Percentiles rank a stretch among this genome's conserved stretches.
phyloP scores from a whole-genome alignment of 2,888 invertebrate species.

The Ormyrus rosae region DNA sequence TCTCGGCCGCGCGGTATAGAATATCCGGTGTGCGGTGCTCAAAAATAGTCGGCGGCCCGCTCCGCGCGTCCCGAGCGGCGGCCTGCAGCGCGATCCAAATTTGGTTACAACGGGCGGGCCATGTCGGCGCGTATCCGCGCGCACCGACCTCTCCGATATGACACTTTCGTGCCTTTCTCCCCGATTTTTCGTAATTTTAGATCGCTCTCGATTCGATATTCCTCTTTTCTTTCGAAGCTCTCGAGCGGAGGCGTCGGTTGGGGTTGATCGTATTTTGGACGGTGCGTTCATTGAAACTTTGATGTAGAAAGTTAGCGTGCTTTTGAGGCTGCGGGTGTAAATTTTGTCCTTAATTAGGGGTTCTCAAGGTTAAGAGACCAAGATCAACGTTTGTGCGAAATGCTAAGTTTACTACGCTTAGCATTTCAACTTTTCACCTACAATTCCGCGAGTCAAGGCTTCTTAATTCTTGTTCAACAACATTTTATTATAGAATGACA shows the following conservation, averaged over 20 bases:
- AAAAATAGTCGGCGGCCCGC: conserved; percentile 70
- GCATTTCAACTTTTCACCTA: too few relatives aligned
- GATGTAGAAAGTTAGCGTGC: not conserved
- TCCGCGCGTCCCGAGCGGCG: conserved; percentile 59
- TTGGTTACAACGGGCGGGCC: conserved; percentile 76
- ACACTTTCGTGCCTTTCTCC: too few relatives aligned
- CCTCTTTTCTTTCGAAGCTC: too few relatives aligned
- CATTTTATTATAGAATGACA: too few relatives aligned
- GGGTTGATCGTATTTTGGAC: too few relatives aligned
- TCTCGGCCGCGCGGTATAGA: conserved; percentile 63
- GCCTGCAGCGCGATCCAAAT: conserved; percentile 77
- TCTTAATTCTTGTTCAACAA: too few relatives aligned
- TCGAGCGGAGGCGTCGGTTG: too few relatives aligned
- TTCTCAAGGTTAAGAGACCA: conserved; percentile 14
- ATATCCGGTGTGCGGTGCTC: conserved; percentile 68
- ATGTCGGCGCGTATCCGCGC: conserved; percentile 61
- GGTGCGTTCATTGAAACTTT: not conserved
- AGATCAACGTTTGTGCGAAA: not conserved
- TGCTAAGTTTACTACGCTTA: not conserved
- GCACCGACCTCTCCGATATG: conserved; percentile 6
- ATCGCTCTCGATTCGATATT: too few relatives aligned
- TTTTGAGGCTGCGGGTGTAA: not conserved
- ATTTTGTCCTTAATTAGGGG: conserved; percentile 9
- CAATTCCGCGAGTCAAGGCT: too few relatives aligned
- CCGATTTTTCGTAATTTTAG: too few relatives aligned